phyloP scores from a whole-genome alignment of 2,888 invertebrate species.

The Hydraecia micacea region DNA sequence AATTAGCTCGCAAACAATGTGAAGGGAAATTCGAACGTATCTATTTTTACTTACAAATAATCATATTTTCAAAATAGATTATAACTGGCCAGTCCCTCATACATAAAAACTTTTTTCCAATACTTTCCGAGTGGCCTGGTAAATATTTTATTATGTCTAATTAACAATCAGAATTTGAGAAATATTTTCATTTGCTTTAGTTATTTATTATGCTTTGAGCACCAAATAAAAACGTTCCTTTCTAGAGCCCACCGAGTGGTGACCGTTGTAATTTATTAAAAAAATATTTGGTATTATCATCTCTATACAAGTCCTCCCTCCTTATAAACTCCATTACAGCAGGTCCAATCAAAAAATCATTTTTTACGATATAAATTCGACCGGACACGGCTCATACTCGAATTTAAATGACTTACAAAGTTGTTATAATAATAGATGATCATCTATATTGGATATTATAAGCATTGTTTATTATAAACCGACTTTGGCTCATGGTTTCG shows the following conservation, averaged over 20 bases:
- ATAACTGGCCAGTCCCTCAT: no score
- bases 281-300: constrained; percentile 54
- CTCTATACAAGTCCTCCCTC: constrained; percentile 76
- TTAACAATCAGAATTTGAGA: not conserved
- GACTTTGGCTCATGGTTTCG: constrained; percentile 26
- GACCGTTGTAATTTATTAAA: not conserved
- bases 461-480: constrained; percentile 60
- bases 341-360: constrained; percentile 90
- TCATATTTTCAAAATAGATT: no score
- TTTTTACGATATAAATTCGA: constrained; percentile 88
- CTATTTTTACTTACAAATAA: no score
- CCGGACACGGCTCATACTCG: constrained; percentile 87
- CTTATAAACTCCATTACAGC: constrained; percentile 83
- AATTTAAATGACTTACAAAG: constrained; percentile 83
- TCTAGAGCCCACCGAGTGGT: no score
- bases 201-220: not conserved
- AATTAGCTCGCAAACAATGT: no score
- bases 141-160: not conserved
- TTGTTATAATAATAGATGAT: constrained; percentile 78
- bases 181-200: not conserved
- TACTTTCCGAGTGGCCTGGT: no score
- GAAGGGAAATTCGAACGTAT: no score
- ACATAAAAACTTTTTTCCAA: no score
- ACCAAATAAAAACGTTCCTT: not conserved
- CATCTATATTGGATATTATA: constrained; percentile 61